Base-by-base conservation (phyloP, 1,140 invertebrate species). In the Spodoptera litura region DNA sequence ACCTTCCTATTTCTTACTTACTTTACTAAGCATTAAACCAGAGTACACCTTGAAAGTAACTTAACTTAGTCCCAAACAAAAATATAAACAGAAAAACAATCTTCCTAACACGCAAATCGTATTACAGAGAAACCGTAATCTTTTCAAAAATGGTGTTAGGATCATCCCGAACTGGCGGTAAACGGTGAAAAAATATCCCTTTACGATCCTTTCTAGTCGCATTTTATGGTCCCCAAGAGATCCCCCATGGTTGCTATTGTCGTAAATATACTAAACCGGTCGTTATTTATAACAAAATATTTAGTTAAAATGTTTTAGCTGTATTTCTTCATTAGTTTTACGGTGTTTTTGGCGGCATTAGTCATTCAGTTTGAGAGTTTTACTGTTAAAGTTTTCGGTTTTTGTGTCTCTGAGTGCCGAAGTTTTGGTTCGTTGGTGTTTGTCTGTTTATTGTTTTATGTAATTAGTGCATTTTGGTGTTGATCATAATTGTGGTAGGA, bases 261-360 rank as follows among this genome's bases (percentile, higher is more conserved):
- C 66, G 66, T 70, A 70, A 70, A 70, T 52, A 70, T 13, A 51
- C 49, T 11, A 31, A 70, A 70, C 49, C 12, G 25, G 9, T 51
- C 66, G 52, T 70, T 70, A 53, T 31, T 70, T 52, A 70, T 15
- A 31, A 53, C 11, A 70, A 53, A 70, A 70, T 70, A 70, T 70
- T 70, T 70, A 53, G 49, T 70, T 70, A 70, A 44, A 70, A 70
- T 70, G 25, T 31, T 53, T 31, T 27, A 52, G 13, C 66, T 49
- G 66, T 70, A 53, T 70, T 52, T 53, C 66, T 52, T 27, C 44
- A 70, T 70, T 70, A 70, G 49, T 70, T 70, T 70, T 70, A 70
- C 25, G 66, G 66, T 31, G 49, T 70, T 70, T 70, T 70, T 49
- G 8, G 3, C n/a, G 49, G 49, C 44, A 70, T 70, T 20, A 51